Base-by-base conservation (phyloP, 2,888 invertebrate species). In the Diarsia brunnea region DNA sequence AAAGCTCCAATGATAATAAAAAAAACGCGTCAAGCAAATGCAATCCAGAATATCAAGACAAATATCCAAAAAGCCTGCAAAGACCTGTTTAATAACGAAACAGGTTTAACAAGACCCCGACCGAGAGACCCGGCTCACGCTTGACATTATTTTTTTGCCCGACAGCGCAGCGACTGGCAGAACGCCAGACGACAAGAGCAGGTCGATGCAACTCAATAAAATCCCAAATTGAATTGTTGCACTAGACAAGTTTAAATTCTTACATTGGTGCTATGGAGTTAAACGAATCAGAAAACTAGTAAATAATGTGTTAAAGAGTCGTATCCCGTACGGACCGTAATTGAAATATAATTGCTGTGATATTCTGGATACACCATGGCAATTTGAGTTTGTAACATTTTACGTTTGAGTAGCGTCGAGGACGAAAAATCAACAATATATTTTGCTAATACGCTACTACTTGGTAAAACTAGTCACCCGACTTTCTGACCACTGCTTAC, bases 151-250 rank as follows among this genome's bases (percentile, higher is more conserved):
- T 75, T 79, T 82, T 81, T 81, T 84, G 47, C 47, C 43, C 61
- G 4, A 55, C 53, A 65, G 16, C 55, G 55, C 43, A 47, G 38
- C 38, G n/a, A 0, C 14, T 84, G 84, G 84, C 82, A 49, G 1
- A 16, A 45, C 49, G 84, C 84, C 84, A 84, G 69, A 27, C 64
- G 1, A 7, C 24, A 63, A 31, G 14, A 67, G 31, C 64, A 73
- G 73, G 73, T 76, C 75, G 72, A 79, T 82, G 84, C 82, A 70
- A 79, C 73, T 74, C 71, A 69, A 82, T 79, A 84, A 84, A 82
- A 84, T 82, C 63, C 69, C 69, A 70, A 82, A 76, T 79, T 58
- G 51, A 76, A 82, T 75, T 58, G 78, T 73, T 69, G 11, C 31
- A 53, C n/a, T 58, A 66, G 69, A 81, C 45, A 70, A 61, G 16